These are phyloP conservation scores for Ceuthmochares aereus DNA, from an alignment of 2,113 vertebrate genomes.

Conservation along the genomic window DNA sequence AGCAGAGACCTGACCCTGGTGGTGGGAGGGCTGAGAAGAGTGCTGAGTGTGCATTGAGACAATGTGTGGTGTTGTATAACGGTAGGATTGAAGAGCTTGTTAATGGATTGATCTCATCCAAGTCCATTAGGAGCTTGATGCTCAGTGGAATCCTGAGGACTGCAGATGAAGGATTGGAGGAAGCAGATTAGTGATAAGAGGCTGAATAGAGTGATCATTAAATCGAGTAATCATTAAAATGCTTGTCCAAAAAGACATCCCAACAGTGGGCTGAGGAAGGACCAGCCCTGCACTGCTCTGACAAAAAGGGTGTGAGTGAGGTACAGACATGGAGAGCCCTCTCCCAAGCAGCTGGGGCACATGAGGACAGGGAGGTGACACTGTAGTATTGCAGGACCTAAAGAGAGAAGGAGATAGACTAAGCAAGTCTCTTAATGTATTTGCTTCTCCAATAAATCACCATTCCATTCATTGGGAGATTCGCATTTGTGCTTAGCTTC, in stretches of 20 bases:
- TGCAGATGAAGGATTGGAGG: neutral
- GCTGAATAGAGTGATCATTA: neutral
- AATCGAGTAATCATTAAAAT: neutral
- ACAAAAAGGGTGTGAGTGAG: neutral
- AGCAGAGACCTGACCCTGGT: neutral
- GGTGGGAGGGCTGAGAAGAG: neutral
- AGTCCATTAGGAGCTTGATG: constrained; percentile 28
- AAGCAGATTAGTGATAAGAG: constrained; percentile 22
- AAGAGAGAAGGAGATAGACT: neutral
- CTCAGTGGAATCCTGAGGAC: neutral
- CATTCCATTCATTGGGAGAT: neutral
- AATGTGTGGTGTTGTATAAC: rapidly evolving
- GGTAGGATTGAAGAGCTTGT: neutral
- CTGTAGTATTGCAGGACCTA: neutral
- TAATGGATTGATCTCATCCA: constrained; percentile 47
- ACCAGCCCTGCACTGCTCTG: neutral
- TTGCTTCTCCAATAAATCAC: neutral
- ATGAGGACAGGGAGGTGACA: neutral
- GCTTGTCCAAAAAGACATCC: neutral
- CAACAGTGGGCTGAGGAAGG: neutral
- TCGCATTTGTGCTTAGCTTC: neutral
- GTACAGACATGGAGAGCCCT: neutral
- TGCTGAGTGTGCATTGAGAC: neutral
- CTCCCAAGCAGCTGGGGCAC: neutral
- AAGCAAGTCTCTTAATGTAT: neutral